Base-by-base conservation (phyloP, 2,888 invertebrate species). In the Kryphioiulus occultus region DNA sequence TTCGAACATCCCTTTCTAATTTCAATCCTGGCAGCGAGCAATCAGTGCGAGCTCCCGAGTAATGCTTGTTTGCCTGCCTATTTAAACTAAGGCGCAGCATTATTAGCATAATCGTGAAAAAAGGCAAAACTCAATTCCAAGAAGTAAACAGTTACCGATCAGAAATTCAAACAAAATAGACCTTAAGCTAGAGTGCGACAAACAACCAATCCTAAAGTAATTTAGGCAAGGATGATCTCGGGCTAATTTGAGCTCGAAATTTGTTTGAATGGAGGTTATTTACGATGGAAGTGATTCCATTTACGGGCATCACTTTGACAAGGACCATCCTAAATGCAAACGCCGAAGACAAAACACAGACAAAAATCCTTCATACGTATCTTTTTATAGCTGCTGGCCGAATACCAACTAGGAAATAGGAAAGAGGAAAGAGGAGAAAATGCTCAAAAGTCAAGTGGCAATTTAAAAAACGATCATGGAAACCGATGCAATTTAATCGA, bases 331-430 rank as follows among this genome's bases (percentile, higher is more conserved):
- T 26, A 68, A 68, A 68, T 26, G 68, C 12, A 26, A 68, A 26
- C 26, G 68, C 68, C 68, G 68, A 68, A 68, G 68, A 68, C 68
- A 68, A 10, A 68, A 22, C 68, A 68, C 68, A 68, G 68, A 68
- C 68, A 68, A 12, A 68, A 26, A 68, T 26, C 68, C 68, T 68
- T 68, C 68, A 68, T 68, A 68, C 10, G 68, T 68, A 68, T 22
- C 68, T 68, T 68, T 68, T 68, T 68, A 68, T 68, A 68, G 68
- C 19, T 26, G 68, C 26, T 68, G 68, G 68, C 68, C 68, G 68
- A 68, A 68, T 68, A 68, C 68, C 68, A 68, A 68, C n/a, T 68
- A 68, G 53, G 53, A 53, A 53, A 53, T 53, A 47, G 1, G 47
- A 47, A 47, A 12, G 2, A 53, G 19, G 19, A 68, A 68, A 68